Evolutionary conservation across 2,797 vertebrate genomes (phyloP).

Genomic region (Dendrocincla tyrannina): DNA sequence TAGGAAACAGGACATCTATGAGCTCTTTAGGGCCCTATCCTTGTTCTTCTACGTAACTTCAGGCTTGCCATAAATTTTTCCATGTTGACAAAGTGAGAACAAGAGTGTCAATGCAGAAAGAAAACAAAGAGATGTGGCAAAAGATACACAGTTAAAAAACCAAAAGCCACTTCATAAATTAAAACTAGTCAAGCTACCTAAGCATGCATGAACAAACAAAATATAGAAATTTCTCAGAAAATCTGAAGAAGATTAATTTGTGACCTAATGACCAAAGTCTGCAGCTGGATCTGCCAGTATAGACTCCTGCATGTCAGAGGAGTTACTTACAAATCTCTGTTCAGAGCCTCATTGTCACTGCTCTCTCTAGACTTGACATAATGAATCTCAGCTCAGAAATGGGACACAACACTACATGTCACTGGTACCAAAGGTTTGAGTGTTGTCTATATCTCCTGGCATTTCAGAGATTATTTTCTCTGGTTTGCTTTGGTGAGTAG

Average conservation of each 20-base stretch:
- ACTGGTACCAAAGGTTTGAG: not conserved
- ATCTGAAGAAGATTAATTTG: not conserved
- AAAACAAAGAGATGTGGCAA: not conserved
- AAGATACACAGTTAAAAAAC: not conserved
- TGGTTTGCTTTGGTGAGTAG: not conserved
- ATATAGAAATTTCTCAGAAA: not conserved
- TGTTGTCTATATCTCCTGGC: not conserved
- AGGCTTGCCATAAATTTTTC: not conserved
- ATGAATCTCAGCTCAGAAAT: not conserved
- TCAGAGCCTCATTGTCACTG: not conserved
- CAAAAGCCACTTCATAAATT: not conserved
- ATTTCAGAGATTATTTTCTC: not conserved
- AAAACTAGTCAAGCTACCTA: not conserved
- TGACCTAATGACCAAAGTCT: not conserved
- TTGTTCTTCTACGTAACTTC: not conserved
- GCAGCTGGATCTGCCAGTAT: not conserved
- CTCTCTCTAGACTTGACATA: not conserved
- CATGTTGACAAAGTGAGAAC: not conserved
- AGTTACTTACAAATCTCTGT: not conserved
- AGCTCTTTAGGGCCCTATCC: not conserved
- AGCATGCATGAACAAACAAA: not conserved
- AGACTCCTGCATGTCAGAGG: not conserved
- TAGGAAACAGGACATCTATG: not conserved
- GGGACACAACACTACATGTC: not conserved
- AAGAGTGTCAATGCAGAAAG: not conserved